Conservation (phyloP, 2,113 vertebrate species). For the Phainopepla nitens region DNA sequence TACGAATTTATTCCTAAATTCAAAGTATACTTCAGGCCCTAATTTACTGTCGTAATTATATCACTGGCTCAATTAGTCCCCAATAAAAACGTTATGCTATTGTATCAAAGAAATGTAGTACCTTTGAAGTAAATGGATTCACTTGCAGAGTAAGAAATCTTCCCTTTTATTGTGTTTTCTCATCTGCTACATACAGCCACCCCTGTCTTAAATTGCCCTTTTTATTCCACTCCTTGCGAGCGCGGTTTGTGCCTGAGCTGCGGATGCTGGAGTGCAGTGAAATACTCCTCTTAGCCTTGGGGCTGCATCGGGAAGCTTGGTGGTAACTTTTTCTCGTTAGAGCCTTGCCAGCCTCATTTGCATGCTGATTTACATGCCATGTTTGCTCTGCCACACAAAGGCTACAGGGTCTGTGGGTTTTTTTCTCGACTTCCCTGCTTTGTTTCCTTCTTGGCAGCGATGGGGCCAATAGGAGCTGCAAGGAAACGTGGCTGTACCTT, state of each 20-base stretch:
- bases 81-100: constrained; percentile 27
- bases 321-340: neutral
- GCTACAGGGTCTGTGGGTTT: neutral
- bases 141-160: constrained; percentile 2
- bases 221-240: neutral
- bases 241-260: neutral
- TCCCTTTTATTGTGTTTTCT: neutral
- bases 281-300: constrained; percentile 5
- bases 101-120: neutral
- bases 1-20: constrained; percentile 42
- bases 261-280: neutral
- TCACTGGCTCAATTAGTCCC: constrained; percentile 62
- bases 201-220: constrained; percentile 7
- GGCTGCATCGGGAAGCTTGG: neutral
- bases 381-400: neutral
- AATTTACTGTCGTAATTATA: constrained; percentile 60
- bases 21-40: constrained; percentile 33
- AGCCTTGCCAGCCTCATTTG: constrained; percentile 23
- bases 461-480: neutral
- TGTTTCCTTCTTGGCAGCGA: neutral
- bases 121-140: constrained; percentile 35
- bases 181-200: neutral
- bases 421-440: neutral
- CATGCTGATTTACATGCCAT: neutral
- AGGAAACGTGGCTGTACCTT: neutral